Percentiles rank a stretch among this genome's conserved stretches.
These are phyloP conservation scores for Melanerpes formicivorus DNA, from an alignment of 2,113 vertebrate species.

Conservation along the genomic window DNA sequence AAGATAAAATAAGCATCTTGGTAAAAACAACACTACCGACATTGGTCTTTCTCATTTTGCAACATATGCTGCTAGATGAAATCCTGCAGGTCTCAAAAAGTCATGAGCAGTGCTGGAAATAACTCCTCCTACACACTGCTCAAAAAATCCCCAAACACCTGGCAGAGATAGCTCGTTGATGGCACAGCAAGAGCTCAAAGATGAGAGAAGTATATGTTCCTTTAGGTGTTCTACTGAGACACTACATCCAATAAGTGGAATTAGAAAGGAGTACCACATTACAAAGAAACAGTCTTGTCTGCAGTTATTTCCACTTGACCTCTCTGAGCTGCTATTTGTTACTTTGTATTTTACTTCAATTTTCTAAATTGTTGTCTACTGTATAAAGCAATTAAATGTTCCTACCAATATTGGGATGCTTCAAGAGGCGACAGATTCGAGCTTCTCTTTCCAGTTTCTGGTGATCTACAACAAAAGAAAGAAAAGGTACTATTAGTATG, in stretches of 20 bases:
- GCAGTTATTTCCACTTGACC: not conserved
- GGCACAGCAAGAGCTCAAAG: not conserved
- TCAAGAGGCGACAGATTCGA: slow-evolving; percentile 92
- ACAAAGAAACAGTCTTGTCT: not conserved
- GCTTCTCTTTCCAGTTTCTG: slow-evolving; percentile 95
- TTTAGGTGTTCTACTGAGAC: not conserved
- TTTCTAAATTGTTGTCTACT: not conserved
- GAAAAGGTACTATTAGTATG: not conserved
- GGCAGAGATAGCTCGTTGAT: not conserved
- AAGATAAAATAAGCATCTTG: not conserved
- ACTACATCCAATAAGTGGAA: not conserved
- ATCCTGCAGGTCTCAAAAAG: not conserved
- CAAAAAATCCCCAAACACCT: not conserved
- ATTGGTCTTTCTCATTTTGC: not conserved
- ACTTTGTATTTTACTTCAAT: not conserved
- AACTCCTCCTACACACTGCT: not conserved
- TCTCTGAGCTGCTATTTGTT: not conserved
- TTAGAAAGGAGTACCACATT: rapidly evolving
- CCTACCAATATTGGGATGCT: slow-evolving; percentile 92
- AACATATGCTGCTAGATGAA: not conserved
- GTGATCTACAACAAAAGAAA: slow-evolving; percentile 81
- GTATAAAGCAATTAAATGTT: not conserved
- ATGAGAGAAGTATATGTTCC: not conserved
- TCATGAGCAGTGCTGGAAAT: slow-evolving; percentile 4
- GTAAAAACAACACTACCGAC: not conserved